Conservation (phyloP, 2,797 vertebrate genomes). For the Helarctos malayanus region DNA sequence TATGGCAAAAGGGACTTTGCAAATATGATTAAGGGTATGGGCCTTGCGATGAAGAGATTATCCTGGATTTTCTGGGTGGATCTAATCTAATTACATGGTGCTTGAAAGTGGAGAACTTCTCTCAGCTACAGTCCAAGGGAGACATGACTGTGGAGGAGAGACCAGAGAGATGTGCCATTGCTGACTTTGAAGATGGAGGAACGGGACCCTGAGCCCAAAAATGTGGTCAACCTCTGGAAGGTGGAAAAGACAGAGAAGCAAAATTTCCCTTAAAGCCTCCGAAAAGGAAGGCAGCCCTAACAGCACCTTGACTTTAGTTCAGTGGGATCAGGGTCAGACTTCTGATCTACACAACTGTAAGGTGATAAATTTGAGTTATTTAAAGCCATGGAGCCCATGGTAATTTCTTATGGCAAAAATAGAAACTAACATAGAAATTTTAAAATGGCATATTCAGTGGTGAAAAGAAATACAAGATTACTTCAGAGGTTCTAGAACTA, state of each 20-base stretch:
- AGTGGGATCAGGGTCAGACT: not conserved
- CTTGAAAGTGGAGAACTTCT: not conserved
- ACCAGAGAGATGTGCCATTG: not conserved
- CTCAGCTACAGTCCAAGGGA: not conserved
- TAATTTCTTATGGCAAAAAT: not conserved
- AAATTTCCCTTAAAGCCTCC: not conserved
- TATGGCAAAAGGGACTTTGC: not conserved
- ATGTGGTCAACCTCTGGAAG: not conserved
- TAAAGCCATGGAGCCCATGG: not conserved
- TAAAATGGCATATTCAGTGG: not conserved
- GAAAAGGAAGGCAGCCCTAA: not conserved
- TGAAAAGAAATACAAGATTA: constrained; percentile 21
- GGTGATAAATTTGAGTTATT: not conserved
- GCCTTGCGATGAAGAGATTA: not conserved
- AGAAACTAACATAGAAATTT: not conserved
- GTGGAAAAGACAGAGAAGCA: not conserved
- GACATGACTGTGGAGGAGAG: not conserved
- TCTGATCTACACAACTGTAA: not conserved
- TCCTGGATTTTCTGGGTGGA: not conserved
- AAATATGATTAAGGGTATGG: not conserved
- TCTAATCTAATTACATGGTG: not conserved
- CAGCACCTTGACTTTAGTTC: not conserved
- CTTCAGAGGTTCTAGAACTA: not conserved
- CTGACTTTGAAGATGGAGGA: not conserved
- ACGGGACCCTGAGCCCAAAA: not conserved